Evolutionary conservation across 2,113 vertebrate genomes (phyloP), one percentile per base, ranked within the genome.

Genomic region (Amazona guildingii): DNA sequence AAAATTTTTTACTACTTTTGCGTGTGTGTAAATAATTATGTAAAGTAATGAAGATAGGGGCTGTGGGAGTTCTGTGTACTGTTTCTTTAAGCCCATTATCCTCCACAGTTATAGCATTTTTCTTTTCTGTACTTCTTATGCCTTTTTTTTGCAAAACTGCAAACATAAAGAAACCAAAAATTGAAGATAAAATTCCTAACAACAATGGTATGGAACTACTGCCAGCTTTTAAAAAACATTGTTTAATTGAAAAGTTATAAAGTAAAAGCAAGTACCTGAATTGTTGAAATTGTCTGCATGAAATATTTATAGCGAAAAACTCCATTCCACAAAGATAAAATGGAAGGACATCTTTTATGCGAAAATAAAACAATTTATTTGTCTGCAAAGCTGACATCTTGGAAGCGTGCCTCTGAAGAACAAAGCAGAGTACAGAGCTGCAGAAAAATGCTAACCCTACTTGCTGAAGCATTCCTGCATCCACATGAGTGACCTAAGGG

Each of bases 211-310:
- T 94, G 88, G 90, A 95, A 83, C 85, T 85, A 77, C 94, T 94
- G 94, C 92, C 73, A 88, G 61, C 59, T 96, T 95, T 96, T 87
- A 94, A 95, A 95, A 95, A 51, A 13, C 57, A 89, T 93, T 97
- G 90, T 88, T 92, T 96, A 98, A 98, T 86, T 96, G 96, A 95
- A 97, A 97, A 97, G 91, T 94, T 97, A 79, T 64, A 76, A 90
- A 92, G 46, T 78, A 75, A 92, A 97, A 97, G 90, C 90, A 95
- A 96, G 95, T 85, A 82, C 72, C 61, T 63, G 86, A 79, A 89
- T 87, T 66, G 91, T 76, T 93, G 94, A 97, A 94, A 97, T 96
- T 96, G 93, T 86, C 92, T 85, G 92, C 91, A 96, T 97, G 92
- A 98, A 97, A 97, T 59, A 97, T 97, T 97, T 88, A 97, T 83